Percentiles rank a stretch among this genome's conserved stretches.
phyloP scores from a whole-genome alignment of 2,888 invertebrate species.

The Colletes collaris region DNA sequence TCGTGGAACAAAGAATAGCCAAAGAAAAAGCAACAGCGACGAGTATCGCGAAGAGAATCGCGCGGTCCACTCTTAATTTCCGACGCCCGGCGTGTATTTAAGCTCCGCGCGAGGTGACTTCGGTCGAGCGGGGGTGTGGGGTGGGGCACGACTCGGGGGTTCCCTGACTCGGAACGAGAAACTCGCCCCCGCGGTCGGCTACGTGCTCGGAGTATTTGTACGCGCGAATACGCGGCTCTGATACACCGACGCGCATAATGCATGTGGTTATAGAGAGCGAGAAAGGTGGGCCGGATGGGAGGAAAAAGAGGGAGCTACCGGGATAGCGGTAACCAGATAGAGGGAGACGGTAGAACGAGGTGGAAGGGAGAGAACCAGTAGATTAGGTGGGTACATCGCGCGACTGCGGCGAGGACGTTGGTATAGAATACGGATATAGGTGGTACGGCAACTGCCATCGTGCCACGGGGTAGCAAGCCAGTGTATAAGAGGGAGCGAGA shows the following conservation, averaged over 20 bases:
- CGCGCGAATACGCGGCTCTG: slow-evolving; percentile 63
- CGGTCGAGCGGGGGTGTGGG: slow-evolving; percentile 42
- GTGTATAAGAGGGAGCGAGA: slow-evolving; percentile 1
- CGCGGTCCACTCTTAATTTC: slow-evolving; percentile 63
- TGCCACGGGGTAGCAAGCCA: slow-evolving; percentile 37
- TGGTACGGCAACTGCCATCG: slow-evolving; percentile 63
- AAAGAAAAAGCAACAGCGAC: not conserved
- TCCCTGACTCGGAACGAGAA: slow-evolving; percentile 33
- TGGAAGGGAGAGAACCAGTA: slow-evolving; percentile 73
- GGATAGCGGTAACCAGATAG: slow-evolving; percentile 36
- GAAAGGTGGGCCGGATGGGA: slow-evolving; percentile 30
- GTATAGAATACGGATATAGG: slow-evolving; percentile 63
- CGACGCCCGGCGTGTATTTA: slow-evolving; percentile 52
- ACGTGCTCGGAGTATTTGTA: slow-evolving; percentile 60
- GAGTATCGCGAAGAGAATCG: slow-evolving; percentile 37
- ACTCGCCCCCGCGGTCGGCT: slow-evolving; percentile 42
- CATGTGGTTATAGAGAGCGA: slow-evolving; percentile 56
- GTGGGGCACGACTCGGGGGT: slow-evolving; percentile 10
- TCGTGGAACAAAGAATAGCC: not conserved
- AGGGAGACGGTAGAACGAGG: not conserved
- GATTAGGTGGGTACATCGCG: slow-evolving; percentile 77
- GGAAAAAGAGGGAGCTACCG: slow-evolving; percentile 32
- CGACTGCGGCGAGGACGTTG: slow-evolving; percentile 71
- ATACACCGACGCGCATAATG: slow-evolving; percentile 65
- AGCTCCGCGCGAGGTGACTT: slow-evolving; percentile 12